Evolutionary conservation across 2,113 vertebrate species (phyloP).

Genomic region (Thryonomys swinderianus): DNA sequence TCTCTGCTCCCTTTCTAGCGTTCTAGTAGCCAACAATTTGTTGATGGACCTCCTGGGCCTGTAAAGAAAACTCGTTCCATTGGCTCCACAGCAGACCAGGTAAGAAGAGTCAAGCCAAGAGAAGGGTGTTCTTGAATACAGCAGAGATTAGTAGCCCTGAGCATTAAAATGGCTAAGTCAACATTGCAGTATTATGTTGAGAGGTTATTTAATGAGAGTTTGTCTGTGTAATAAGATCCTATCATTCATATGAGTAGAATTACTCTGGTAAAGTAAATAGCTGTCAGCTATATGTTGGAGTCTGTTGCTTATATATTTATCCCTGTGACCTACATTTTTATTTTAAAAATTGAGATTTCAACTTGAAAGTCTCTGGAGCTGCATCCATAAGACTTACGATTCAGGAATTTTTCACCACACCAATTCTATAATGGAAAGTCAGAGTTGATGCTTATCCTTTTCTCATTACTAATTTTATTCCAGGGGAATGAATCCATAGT

Average conservation of each 20-base stretch:
- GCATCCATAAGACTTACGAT: neutral
- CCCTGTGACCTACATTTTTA: neutral
- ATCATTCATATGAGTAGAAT: constrained; percentile 28
- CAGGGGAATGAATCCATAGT: constrained; percentile 96
- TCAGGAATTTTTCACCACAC: constrained; percentile 44
- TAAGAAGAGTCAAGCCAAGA: constrained; percentile 75
- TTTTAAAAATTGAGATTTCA: constrained; percentile 40
- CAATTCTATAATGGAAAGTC: neutral
- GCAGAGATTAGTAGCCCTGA: neutral
- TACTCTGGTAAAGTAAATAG: constrained; percentile 43
- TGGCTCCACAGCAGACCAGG: constrained; percentile 89
- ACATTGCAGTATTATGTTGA: constrained; percentile 1
- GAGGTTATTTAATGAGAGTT: constrained; percentile 23
- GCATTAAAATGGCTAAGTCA: constrained; percentile 42
- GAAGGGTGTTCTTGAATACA: constrained; percentile 32
- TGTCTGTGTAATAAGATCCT: constrained; percentile 24
- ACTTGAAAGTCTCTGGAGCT: constrained; percentile 1
- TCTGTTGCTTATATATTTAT: constrained; percentile 35
- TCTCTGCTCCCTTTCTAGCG: constrained; percentile 86
- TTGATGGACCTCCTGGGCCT: constrained; percentile 91
- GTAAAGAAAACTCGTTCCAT: constrained; percentile 94
- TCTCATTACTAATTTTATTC: constrained; percentile 45
- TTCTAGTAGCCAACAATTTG: constrained; percentile 91
- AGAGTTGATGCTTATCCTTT: neutral
- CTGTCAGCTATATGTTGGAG: constrained; percentile 28